A percentile compares a stretch with the other conserved stretches of the same genome.
Conservation (phyloP, 2,797 vertebrate genomes). For the Nyctalus aviator region DNA sequence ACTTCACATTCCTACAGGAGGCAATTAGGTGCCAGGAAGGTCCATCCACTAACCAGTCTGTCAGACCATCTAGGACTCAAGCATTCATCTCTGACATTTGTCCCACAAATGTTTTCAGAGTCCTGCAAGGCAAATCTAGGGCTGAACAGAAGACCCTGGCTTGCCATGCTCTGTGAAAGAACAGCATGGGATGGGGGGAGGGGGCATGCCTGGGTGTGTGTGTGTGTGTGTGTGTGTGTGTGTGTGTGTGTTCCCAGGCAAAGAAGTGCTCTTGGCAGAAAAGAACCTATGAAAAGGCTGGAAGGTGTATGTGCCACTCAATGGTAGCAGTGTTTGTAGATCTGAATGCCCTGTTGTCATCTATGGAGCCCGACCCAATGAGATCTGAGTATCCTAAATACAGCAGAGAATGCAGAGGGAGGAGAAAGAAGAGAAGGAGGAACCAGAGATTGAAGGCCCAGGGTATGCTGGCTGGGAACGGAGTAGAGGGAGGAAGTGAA, state of each 20-base stretch:
- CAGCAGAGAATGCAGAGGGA: not conserved
- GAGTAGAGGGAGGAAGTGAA: not conserved
- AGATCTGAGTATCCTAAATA: not conserved
- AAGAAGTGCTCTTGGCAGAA: conserved; percentile 7
- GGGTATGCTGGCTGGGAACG: not conserved
- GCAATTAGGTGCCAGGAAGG: not conserved
- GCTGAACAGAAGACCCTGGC: not conserved
- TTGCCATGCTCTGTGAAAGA: not conserved
- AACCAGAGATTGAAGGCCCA: not conserved
- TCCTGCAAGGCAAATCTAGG: not conserved
- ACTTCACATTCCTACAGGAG: not conserved
- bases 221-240: not conserved
- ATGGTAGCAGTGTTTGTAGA: not conserved
- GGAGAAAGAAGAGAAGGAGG: not conserved
- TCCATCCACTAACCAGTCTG: not conserved
- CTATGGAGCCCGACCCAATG: not conserved
- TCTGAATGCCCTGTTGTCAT: not conserved
- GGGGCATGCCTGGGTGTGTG: not conserved
- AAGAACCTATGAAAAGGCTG: not conserved
- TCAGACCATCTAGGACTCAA: not conserved
- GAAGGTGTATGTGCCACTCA: not conserved
- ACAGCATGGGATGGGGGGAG: not conserved
- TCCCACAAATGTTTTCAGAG: not conserved
- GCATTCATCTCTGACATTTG: not conserved
- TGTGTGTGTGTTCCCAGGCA: not conserved